These are phyloP conservation scores for Spinibarbus caldwelli DNA, from an alignment of 2,797 vertebrate genomes.

Conservation along the genomic window DNA sequence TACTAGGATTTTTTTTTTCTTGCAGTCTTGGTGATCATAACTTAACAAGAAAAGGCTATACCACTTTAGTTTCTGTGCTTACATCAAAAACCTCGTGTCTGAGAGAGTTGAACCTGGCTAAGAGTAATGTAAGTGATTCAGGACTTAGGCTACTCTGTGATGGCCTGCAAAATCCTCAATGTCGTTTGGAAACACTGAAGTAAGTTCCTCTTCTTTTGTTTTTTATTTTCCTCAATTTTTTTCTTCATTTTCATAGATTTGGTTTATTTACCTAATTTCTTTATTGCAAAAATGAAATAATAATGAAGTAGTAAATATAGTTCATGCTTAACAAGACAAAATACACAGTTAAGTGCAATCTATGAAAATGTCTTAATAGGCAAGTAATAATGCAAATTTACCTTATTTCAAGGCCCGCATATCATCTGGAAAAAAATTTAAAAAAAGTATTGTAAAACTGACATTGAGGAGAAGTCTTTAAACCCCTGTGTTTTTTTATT, in stretches of 20 bases:
- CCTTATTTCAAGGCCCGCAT: neutral
- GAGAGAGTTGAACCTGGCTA: neutral
- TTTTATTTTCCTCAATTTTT: neutral
- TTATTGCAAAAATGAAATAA: neutral
- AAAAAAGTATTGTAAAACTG: neutral
- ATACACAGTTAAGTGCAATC: neutral
- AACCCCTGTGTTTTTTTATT: too few relatives aligned
- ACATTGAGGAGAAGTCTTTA: neutral
- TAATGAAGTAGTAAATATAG: neutral
- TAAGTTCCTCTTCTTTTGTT: neutral
- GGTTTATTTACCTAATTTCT: neutral
- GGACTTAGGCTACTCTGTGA: neutral
- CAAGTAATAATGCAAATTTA: neutral
- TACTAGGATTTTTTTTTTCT: neutral
- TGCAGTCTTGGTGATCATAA: neutral
- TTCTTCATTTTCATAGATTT: neutral
- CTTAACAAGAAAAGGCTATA: neutral
- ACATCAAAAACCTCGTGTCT: slow-evolving; percentile 7
- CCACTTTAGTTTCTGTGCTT: slow-evolving; percentile 3
- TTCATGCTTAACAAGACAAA: neutral
- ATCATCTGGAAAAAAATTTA: neutral
- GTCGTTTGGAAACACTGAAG: neutral
- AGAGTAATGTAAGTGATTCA: neutral
- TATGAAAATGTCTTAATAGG: neutral
- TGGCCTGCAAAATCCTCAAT: neutral